Evolutionary conservation across 2,113 vertebrate genomes (phyloP).

Genomic region (Pelusios castaneus): DNA sequence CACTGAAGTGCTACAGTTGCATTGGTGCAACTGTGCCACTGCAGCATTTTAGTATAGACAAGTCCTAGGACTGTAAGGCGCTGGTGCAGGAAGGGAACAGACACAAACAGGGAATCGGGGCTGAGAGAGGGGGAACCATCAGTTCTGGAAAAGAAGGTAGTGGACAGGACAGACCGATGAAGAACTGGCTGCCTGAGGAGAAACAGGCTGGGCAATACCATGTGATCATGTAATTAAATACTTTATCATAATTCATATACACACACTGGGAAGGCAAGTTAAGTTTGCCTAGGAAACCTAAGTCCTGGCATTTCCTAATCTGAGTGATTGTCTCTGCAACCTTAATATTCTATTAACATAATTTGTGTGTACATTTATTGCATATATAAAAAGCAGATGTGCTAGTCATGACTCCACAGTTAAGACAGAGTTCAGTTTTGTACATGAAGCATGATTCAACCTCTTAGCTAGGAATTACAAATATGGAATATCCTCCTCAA

Average conservation of each 20-base stretch:
- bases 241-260: background rate
- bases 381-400: no score
- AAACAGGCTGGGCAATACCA: background rate
- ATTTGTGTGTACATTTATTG: no score
- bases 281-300: background rate
- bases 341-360: background rate
- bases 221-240: background rate
- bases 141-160: background rate
- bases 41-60: no score
- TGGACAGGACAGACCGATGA: background rate
- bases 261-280: background rate
- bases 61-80: no score
- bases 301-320: background rate
- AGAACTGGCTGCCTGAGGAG: background rate
- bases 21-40: no score
- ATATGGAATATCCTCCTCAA: background rate
- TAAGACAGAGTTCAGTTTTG: background rate
- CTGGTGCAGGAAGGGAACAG: background rate
- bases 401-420: no score
- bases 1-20: no score
- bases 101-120: fast-evolving
- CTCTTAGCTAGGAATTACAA: background rate
- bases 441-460: background rate
- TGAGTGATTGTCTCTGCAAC: background rate
- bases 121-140: background rate